Conservation (phyloP, 1,140 invertebrate species). For the Drosophila lacertosa region DNA sequence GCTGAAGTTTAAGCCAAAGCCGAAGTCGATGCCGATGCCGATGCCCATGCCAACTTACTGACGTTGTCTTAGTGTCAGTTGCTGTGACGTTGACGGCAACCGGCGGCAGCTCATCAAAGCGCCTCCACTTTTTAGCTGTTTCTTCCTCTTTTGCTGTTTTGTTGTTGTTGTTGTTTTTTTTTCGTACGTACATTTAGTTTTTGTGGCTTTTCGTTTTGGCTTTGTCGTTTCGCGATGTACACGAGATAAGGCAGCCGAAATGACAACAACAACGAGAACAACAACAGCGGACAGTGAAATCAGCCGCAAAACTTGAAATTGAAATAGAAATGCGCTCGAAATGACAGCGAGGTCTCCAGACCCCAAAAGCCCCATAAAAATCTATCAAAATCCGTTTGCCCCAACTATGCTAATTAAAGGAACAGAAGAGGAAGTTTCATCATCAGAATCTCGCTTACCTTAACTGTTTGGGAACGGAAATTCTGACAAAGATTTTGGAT, state of each 20-base stretch:
- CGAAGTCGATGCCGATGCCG: neutral
- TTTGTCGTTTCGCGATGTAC: constrained; percentile 19
- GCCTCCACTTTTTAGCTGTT: constrained; percentile 24
- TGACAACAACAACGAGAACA: constrained; percentile 3
- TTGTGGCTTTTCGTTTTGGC: constrained; percentile 8
- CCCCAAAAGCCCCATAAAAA: neutral
- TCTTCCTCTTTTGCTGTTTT: constrained; percentile 5
- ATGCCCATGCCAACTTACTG: neutral
- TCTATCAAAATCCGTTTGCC: neutral
- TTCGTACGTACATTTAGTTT: constrained; percentile 1
- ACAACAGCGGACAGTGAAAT: neutral
- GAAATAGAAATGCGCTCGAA: neutral
- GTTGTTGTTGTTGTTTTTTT: too few relatives aligned
- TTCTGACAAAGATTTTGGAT: too few relatives aligned
- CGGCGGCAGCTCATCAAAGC: constrained; percentile 61
- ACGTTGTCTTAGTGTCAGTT: constrained; percentile 21
- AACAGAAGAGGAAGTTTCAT: too few relatives aligned
- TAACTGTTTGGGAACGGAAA: too few relatives aligned
- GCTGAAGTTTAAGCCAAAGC: neutral
- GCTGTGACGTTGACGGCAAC: constrained; percentile 35
- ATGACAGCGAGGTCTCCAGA: neutral
- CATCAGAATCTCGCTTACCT: too few relatives aligned
- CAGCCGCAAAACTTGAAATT: constrained; percentile 2
- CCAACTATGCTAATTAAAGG: too few relatives aligned
- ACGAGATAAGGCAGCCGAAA: constrained; percentile 23